Evolutionary conservation across 2,888 invertebrate species (phyloP).

Genomic region (Cordylochernes scorpioides): DNA sequence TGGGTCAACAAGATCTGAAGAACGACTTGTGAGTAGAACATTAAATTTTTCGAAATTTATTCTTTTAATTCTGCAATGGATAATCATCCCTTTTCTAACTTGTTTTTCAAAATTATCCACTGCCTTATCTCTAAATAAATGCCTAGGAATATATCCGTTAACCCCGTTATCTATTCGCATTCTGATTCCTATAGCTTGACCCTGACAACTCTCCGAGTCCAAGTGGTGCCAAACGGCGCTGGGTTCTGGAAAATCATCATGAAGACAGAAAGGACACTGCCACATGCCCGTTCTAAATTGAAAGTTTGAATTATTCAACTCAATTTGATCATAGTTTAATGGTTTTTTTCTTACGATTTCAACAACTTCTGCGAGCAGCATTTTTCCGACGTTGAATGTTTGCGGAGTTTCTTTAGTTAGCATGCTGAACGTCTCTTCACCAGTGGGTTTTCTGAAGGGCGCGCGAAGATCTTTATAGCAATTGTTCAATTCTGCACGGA

Average conservation of each 20-base stretch:
- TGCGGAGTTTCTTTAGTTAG: conserved; percentile 85
- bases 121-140: conserved; percentile 36
- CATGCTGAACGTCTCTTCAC: conserved; percentile 73
- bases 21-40: no score
- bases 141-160: conserved; percentile 30
- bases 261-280: conserved; percentile 89
- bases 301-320: conserved; percentile 77
- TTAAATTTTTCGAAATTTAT: no score
- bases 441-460: no score
- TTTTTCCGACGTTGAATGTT: no score
- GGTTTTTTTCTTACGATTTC: no score
- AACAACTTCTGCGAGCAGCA: no score
- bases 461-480: no score
- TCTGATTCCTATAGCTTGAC: conserved; percentile 72
- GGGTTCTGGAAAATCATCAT: conserved; percentile 77
- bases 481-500: no score
- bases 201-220: conserved; percentile 71
- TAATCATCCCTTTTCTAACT: no score
- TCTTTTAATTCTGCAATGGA: no score
- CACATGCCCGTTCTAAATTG: conserved; percentile 79
- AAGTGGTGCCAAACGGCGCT: conserved; percentile 99
- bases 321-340: conserved; percentile 68
- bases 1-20: no score
- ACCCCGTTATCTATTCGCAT: conserved; percentile 61
- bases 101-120: no score